Base-by-base conservation (phyloP, 1,140 invertebrate genomes). In the Lasaia peninsularis region DNA sequence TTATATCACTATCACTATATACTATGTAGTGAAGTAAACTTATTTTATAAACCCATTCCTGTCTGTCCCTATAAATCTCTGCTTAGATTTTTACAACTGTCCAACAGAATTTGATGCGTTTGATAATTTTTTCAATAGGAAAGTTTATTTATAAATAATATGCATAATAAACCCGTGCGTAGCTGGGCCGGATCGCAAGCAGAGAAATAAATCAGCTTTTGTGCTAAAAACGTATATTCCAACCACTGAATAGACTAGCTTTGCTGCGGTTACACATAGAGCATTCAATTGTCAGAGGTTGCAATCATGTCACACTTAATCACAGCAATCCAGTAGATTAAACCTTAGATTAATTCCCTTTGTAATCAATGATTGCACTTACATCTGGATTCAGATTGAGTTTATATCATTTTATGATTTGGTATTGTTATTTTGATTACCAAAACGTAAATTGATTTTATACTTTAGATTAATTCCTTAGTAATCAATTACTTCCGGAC, bases 261-360 rank as follows among this genome's bases (percentile, higher is more conserved):
- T 6, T 16, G 16, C 35, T 40, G 35, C 16, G 35, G 35, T 40
- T n/a, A n/a, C 14, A 40, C 35, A 37, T 37, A 10, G 35, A 40
- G 35, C 35, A 18, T 40, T 34, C 14, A 10, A 52, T 34, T 52
- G 51, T 52, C 51, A 49, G 14, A 6, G 16, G 37, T 16, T 40
- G 16, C 37, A 40, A 16, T 33, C 24, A 20, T 20, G 51, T 33
- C 31, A 34, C 31, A 52, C 28, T 52, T 18, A 52, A 52, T 33
- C 51, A 33, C 51, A 12, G 31, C 49, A 24, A 51, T 28, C 16
- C 14, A 11, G 14, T 34, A 52, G 51, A 52, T 52, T 40, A 18
- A 34, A 33, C 51, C 31, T 34, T 31, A 52, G 31, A 52, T 52
- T 52, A 52, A 52, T 52, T 52, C 51, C 16, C 31, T 52, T 10